Percentiles rank a stretch among this genome's conserved stretches.
phyloP scores from a whole-genome alignment of 2,797 vertebrate genomes.

The Meda fulgida region DNA sequence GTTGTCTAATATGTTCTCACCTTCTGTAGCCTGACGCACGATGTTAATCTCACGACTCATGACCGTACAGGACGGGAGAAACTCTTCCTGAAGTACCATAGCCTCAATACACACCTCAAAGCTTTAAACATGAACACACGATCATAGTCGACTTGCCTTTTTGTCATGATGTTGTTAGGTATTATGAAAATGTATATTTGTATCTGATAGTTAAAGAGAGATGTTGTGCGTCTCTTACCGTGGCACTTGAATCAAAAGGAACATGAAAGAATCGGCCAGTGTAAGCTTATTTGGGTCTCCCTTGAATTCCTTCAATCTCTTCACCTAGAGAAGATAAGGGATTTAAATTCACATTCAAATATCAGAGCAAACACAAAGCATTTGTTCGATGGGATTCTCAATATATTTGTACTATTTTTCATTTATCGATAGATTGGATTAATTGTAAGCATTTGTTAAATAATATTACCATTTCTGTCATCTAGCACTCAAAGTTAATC shows the following conservation, averaged over 20 bases:
- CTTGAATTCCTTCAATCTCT: constrained; percentile 90
- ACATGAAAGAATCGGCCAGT: constrained; percentile 95
- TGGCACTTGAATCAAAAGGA: constrained; percentile 92
- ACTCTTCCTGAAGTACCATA: constrained; percentile 93
- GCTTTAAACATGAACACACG: constrained; percentile 68
- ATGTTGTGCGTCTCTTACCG: constrained; percentile 78
- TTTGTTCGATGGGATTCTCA: not conserved
- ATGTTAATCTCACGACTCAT: constrained; percentile 88
- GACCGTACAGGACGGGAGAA: constrained; percentile 85
- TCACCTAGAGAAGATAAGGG: constrained; percentile 77
- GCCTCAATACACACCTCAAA: constrained; percentile 95
- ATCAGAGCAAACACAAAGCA: not conserved
- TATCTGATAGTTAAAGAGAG: not conserved
- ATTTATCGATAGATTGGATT: not conserved
- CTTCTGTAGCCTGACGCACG: constrained; percentile 88
- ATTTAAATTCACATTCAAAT: constrained; percentile 6
- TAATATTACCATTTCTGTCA: not conserved
- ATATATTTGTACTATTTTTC: not conserved
- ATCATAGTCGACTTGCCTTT: not conserved
- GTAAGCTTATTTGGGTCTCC: constrained; percentile 92
- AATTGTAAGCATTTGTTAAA: not conserved
- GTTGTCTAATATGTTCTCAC: constrained; percentile 71
- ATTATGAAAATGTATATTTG: not conserved
- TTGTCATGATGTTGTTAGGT: not conserved
- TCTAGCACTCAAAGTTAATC: not conserved